A percentile compares a stretch with the other conserved stretches of the same genome.
phyloP scores from a whole-genome alignment of 2,113 vertebrate genomes.

The Sander lucioperca region DNA sequence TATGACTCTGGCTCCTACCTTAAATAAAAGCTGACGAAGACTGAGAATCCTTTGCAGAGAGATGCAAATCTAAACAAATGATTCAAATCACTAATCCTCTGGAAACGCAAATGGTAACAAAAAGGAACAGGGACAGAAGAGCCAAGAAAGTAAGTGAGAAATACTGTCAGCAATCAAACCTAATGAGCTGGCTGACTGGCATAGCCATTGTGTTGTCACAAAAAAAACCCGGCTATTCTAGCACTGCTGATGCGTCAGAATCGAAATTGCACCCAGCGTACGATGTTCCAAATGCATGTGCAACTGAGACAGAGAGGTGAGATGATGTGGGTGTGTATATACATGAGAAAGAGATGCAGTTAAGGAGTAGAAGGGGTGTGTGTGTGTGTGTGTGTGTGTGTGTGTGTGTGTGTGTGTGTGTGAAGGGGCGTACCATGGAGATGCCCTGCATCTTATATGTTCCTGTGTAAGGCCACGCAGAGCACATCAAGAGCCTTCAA shows the following conservation, averaged over 20 bases:
- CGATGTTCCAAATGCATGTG: not conserved
- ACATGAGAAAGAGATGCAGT: not conserved
- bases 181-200: slow-evolving; percentile 69
- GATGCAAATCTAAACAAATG: slow-evolving; percentile 49
- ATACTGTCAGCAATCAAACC: slow-evolving; percentile 54
- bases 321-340: slow-evolving; percentile 4
- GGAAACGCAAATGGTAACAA: slow-evolving; percentile 25
- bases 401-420: too few species aligned
- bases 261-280: slow-evolving; percentile 23
- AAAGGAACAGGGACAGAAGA: slow-evolving; percentile 3
- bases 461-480: not conserved
- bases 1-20: slow-evolving; percentile 25
- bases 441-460: not conserved
- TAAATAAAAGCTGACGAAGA: slow-evolving; percentile 38
- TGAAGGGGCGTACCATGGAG: slow-evolving; percentile 7
- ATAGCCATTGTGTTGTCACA: slow-evolving; percentile 47
- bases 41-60: slow-evolving; percentile 11
- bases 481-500: not conserved
- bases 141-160: slow-evolving; percentile 20
- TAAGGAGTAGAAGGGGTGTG: not conserved
- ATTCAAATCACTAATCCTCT: slow-evolving; percentile 53
- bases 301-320: slow-evolving; percentile 1
- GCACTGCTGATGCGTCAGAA: slow-evolving; percentile 38
- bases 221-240: slow-evolving; percentile 14
- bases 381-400: too few species aligned